phyloP scores from a whole-genome alignment of 37 sponge, comb jelly and placozoan genomes.

The Ephydatia muelleri region DNA sequence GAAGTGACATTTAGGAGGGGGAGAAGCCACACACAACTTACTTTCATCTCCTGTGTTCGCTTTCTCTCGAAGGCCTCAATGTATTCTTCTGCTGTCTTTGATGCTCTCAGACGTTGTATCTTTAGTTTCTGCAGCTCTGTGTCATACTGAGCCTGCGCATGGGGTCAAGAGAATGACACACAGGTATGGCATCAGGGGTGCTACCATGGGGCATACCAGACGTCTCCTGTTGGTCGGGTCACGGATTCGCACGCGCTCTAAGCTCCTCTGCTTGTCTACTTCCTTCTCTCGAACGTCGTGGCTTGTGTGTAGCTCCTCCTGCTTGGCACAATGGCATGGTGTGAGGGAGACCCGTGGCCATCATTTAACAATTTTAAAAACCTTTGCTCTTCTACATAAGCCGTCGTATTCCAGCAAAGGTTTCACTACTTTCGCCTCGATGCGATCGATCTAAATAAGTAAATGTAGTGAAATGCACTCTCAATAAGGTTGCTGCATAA shows the following conservation, averaged over 20 bases:
- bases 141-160: slow-evolving; percentile 55
- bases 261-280: slow-evolving; percentile 64
- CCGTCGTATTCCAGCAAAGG: slow-evolving; percentile 77
- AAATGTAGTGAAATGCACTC: neutral
- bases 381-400: slow-evolving; percentile 79
- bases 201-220: slow-evolving; percentile 60
- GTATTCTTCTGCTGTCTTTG: slow-evolving; percentile 70
- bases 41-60: slow-evolving; percentile 82
- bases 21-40: slow-evolving; percentile 11
- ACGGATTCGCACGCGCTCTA: slow-evolving; percentile 72
- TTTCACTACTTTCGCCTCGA: slow-evolving; percentile 77
- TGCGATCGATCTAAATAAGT: slow-evolving; percentile 58
- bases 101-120: slow-evolving; percentile 59
- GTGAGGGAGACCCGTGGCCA: neutral
- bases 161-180: no score
- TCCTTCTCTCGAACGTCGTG: slow-evolving; percentile 72
- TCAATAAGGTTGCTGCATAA: neutral
- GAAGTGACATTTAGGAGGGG: neutral
- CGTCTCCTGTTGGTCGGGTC: slow-evolving; percentile 82
- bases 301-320: slow-evolving; percentile 73
- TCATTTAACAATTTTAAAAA: slow-evolving; percentile 3
- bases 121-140: slow-evolving; percentile 75
- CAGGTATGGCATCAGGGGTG: neutral
- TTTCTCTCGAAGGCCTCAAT: slow-evolving; percentile 85
- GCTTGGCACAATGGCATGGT: neutral